Evolutionary conservation across 2,888 invertebrate genomes (phyloP).

Genomic region (Chrysolina americana): DNA sequence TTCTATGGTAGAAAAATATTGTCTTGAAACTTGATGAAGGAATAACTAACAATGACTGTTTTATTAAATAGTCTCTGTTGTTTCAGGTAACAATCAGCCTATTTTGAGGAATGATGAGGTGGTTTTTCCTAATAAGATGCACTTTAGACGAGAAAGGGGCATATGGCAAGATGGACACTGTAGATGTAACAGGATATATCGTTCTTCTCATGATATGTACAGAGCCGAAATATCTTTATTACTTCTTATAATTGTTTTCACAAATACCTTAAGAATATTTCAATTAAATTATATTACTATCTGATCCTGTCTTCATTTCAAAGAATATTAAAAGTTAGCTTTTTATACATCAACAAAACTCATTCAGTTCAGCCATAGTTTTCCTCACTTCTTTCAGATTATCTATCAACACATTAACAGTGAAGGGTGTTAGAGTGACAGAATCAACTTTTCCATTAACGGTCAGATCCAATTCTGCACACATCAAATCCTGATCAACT

Average conservation of each 20-base stretch:
- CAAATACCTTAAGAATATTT: constrained; percentile 1
- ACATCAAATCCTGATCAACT: constrained; percentile 57
- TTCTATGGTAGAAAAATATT: too few species aligned
- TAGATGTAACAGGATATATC: constrained; percentile 37
- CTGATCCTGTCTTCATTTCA: not conserved
- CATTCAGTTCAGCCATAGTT: constrained; percentile 64
- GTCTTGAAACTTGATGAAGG: too few species aligned
- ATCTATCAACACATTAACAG: constrained; percentile 62
- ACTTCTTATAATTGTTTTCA: not conserved
- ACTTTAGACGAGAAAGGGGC: constrained; percentile 37
- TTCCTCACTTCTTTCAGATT: constrained; percentile 61
- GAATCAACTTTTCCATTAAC: constrained; percentile 58
- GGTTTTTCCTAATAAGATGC: constrained; percentile 20
- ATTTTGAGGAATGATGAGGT: constrained; percentile 11
- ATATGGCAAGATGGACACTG: constrained; percentile 47
- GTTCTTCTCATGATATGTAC: constrained; percentile 11
- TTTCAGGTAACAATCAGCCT: constrained; percentile 3
- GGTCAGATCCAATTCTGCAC: constrained; percentile 59
- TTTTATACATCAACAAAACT: constrained; percentile 50
- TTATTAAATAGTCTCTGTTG: not conserved
- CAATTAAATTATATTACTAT: not conserved
- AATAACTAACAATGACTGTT: not conserved
- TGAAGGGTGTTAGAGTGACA: constrained; percentile 59
- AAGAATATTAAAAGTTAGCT: not conserved
- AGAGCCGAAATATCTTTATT: not conserved